A percentile compares a stretch with the other conserved stretches of the same genome.
Evolutionary conservation across 2,888 invertebrate genomes (phyloP).

Genomic region (Apamea sordens): DNA sequence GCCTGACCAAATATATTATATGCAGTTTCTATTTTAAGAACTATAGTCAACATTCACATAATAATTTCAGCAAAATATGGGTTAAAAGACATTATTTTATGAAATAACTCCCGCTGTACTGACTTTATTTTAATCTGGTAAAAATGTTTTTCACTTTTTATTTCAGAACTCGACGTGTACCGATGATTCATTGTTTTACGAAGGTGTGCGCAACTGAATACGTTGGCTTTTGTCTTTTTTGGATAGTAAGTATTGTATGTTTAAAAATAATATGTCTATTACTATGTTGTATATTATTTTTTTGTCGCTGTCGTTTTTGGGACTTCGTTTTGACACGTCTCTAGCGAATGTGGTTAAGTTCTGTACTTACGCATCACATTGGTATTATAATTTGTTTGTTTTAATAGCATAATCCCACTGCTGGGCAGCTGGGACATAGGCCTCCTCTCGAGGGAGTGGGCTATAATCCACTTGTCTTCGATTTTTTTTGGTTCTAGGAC

Average conservation of each 20-base stretch:
- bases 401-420: too few relatives aligned
- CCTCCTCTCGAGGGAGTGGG: too few relatives aligned
- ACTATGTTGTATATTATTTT: not conserved
- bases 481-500: too few relatives aligned
- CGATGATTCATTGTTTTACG: constrained; percentile 57
- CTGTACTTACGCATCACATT: too few relatives aligned
- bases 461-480: too few relatives aligned
- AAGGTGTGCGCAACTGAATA: constrained; percentile 47
- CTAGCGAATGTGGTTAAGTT: not conserved
- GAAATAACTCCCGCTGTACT: constrained; percentile 37
- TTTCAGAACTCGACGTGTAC: constrained; percentile 45
- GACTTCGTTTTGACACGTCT: not conserved
- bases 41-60: constrained; percentile 2
- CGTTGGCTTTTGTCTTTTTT: constrained; percentile 19
- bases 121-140: constrained; percentile 53
- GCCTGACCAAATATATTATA: not conserved
- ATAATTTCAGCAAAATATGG: constrained; percentile 20
- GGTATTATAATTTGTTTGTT: too few relatives aligned
- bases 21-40: not conserved
- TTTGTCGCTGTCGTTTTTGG: not conserved
- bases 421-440: too few relatives aligned
- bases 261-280: constrained; percentile 18
- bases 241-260: not conserved
- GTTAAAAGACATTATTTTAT: constrained; percentile 38
- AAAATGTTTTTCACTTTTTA: constrained; percentile 56